Base-by-base conservation (phyloP, 2,113 vertebrate species). In the Caranx ignobilis region DNA sequence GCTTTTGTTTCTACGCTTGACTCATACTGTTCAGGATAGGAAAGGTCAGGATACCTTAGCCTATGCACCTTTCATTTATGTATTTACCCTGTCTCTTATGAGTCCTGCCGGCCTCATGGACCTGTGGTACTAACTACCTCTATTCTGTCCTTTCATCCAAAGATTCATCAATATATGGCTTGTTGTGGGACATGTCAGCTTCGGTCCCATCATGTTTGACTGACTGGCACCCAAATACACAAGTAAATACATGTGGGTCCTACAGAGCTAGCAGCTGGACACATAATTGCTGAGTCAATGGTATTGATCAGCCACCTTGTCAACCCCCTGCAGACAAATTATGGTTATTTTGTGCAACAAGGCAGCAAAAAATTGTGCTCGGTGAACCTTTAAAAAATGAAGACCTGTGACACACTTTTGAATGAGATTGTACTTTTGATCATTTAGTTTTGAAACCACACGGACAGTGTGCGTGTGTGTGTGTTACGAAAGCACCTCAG, bases 401-500 rank as follows among this genome's bases (percentile, higher is more conserved):
- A 39, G 6, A 54, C 54, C 16, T 9, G 21, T 37, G 35, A 50
- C 52, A 37, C 37, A 66, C 35, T 45, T 69, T 7, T 61, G 55
- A 37, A 50, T 31, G 15, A 13, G 35, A 8, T 12, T 34, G 39
- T 3, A 31, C 9, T 21, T 59, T 50, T 12, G 50, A 47, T 32
- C 8, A 71, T 65, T 6, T 12, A 5, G 6, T 52, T 60, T 43
- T 39, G 50, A 71, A 64, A 65, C 16, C 32, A 59, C 11, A n/a
- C 66, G 35, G 47, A n/a, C n/a, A 39, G 11, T 55, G 21, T 66
- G 19, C 56, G 2, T 37, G 34, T 50, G 31, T 47, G 35, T 32
- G 54, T 63, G 81, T 87, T 86, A 82, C 66, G 75, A 91, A 75
- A 35, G 48, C 82, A 78, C 81, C 79, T 74, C 75, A 56, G 88